Evolutionary conservation across 2,113 vertebrate genomes (phyloP).

Genomic region (Balaenoptera acutorostrata): DNA sequence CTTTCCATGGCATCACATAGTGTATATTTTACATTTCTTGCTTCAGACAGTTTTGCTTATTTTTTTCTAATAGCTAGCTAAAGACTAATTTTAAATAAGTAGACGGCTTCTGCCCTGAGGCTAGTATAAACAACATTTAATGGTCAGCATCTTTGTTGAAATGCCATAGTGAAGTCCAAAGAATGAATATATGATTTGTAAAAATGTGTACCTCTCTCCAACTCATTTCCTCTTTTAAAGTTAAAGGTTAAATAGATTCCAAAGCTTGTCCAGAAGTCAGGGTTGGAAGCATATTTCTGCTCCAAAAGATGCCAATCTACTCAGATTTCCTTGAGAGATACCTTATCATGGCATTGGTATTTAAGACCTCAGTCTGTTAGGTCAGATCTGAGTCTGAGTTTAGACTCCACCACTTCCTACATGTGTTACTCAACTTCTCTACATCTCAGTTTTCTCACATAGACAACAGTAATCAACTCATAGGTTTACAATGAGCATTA

Average conservation of each 20-base stretch:
- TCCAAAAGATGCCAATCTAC: background rate
- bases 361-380: background rate
- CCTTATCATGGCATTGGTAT: background rate
- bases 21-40: background rate
- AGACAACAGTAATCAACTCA: background rate
- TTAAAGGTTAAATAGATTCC: background rate
- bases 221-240: background rate
- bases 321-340: background rate
- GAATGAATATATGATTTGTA: background rate
- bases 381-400: background rate
- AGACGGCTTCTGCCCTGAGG: background rate
- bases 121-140: background rate
- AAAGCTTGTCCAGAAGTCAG: background rate
- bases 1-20: background rate
- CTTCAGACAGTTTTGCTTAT: background rate
- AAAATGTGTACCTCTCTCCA: background rate
- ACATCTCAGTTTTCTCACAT: background rate
- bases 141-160: background rate
- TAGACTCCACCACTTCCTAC: background rate
- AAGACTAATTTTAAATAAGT: conserved; percentile 3
- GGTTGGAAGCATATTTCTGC: background rate
- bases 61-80: background rate
- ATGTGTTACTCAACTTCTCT: background rate
- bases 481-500: background rate
- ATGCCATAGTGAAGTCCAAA: background rate